Evolutionary conservation across 2,797 vertebrate species (phyloP), one percentile per base, ranked within the genome.

Genomic region (Poeciliopsis paucimaculata): DNA sequence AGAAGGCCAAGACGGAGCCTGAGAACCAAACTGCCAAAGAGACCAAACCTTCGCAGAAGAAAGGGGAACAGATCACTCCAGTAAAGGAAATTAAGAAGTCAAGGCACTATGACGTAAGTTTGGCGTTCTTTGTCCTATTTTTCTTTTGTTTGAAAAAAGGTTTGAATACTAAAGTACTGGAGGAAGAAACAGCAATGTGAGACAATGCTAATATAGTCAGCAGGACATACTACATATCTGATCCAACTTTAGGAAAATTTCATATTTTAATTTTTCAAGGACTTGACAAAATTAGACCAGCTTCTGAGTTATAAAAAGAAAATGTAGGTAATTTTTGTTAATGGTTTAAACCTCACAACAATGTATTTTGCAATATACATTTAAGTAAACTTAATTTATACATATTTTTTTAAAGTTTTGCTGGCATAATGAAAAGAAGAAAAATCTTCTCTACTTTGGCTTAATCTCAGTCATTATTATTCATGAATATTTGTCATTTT

Each of bases 101-200:
- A 0, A 96, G 95, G 91, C 96, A 98, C 53, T 96, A 96, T 74
- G 97, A 99, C 89, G 98, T 99, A 93, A 97, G 97, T 93, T 57
- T 0, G 0, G 60, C 9, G 77, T 46, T 13, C 53, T 75, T 41
- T 28, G 26, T 12, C 23, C 41, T 23, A 18, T 62, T 60, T 43
- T 0, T 26, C 73, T 26, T 15, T 15, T 12, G 43, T 46, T 43
- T 31, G 26, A 46, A 26, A 11, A n/a, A 55, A 6, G 31, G 26
- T 64, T 71, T 45, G 39, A 26, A 71, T 43, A 45, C 10, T 15
- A 28, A 70, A 70, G 39, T 43, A n/a, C 2, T 26, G 11, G 5
- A 41, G 31, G 9, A 68, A 68, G 20, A 64, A 64, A 60, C 57
- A 36, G 64, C 39, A 39, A 39, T 6, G 9, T 66, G 18, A 41